Evolutionary conservation across 2,113 vertebrate genomes (phyloP).

Genomic region (Seriola aureovittata): DNA sequence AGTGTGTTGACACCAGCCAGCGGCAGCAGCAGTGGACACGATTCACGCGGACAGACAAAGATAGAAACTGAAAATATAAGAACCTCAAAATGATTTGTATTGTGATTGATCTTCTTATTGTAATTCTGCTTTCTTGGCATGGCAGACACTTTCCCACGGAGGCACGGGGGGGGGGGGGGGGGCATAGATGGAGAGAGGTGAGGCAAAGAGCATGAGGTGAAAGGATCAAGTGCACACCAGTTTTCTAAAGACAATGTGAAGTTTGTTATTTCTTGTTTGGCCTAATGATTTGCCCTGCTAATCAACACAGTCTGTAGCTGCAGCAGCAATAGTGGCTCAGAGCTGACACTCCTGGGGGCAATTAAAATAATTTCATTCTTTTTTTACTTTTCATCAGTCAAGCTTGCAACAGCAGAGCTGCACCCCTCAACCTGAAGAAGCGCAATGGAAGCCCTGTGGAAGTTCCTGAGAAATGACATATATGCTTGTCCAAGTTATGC

Average conservation of each 20-base stretch:
- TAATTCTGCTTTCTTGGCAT: background rate
- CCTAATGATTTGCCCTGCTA: background rate
- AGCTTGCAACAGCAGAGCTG: background rate
- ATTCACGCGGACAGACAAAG: background rate
- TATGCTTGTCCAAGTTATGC: slow-evolving; percentile 88
- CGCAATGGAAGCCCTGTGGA: background rate
- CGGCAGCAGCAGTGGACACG: too few relatives aligned
- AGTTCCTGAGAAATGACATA: slow-evolving; percentile 7
- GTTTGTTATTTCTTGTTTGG: background rate
- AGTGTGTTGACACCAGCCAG: too few relatives aligned
- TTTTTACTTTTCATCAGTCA: background rate
- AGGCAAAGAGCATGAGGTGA: background rate
- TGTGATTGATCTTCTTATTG: background rate
- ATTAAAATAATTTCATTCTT: background rate
- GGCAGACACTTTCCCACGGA: background rate
- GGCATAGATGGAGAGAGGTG: background rate
- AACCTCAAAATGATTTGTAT: background rate
- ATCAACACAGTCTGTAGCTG: background rate
- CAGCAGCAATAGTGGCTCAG: background rate
- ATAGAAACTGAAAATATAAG: background rate
- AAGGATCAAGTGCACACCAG: background rate
- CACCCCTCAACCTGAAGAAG: slow-evolving; percentile 78
- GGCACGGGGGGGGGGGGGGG: background rate
- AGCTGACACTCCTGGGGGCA: background rate
- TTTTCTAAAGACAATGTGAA: background rate